These are phyloP conservation scores for Drosophila saltans DNA, from an alignment of 1,140 invertebrate genomes.

Conservation along the genomic window DNA sequence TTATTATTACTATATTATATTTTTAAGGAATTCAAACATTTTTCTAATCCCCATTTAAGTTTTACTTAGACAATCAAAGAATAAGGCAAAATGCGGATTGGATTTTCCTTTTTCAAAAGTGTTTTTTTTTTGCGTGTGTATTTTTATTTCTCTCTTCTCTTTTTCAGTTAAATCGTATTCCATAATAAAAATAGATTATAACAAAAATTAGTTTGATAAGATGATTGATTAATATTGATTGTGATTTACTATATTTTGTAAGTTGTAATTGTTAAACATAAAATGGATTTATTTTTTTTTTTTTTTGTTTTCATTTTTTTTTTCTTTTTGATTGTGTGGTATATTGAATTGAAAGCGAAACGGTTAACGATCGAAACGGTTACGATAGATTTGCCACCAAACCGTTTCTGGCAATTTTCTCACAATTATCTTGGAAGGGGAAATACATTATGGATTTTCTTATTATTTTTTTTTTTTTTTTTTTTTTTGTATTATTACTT, in stretches of 20 bases:
- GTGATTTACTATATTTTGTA: conserved; percentile 73
- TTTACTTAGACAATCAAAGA: background rate
- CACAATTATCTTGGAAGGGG: conserved; percentile 31
- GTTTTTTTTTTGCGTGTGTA: conserved; percentile 35
- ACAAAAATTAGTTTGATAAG: conserved; percentile 53
- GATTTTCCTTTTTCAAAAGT: conserved; percentile 49
- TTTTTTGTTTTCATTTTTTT: background rate
- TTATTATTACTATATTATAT: background rate
- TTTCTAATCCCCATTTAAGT: background rate
- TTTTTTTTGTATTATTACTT: background rate
- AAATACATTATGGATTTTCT: conserved; percentile 12
- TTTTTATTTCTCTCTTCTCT: conserved; percentile 55
- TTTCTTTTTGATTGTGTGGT: conserved; percentile 31
- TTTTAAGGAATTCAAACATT: background rate
- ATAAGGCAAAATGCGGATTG: conserved; percentile 10
- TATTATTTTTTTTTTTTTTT: background rate
- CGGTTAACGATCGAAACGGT: conserved; percentile 51
- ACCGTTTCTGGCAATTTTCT: conserved; percentile 55
- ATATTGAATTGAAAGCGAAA: conserved; percentile 41
- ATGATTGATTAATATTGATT: conserved; percentile 73
- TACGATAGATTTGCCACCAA: conserved; percentile 19
- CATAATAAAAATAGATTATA: conserved; percentile 67
- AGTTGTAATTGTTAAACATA: conserved; percentile 53
- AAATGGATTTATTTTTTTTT: conserved; percentile 7
- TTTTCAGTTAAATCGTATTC: conserved; percentile 55